phyloP scores from a whole-genome alignment of 2,113 vertebrate genomes.

The Mellivora capensis region DNA sequence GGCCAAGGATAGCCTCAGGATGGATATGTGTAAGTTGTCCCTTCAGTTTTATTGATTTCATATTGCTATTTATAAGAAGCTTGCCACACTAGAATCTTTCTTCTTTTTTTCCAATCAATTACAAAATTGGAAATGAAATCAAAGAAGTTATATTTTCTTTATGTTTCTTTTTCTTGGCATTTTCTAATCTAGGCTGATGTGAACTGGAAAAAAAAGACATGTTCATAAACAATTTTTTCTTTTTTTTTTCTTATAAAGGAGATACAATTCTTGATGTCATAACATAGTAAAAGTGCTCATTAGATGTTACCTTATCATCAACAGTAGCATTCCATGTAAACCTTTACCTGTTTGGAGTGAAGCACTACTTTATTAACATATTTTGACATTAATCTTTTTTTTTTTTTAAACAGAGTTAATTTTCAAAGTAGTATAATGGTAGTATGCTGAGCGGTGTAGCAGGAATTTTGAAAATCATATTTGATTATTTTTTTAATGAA shows the following conservation, averaged over 20 bases:
- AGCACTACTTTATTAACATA: not conserved
- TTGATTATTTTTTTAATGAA: not conserved
- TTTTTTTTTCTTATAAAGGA: not conserved
- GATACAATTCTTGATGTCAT: not conserved
- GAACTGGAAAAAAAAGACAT: not conserved
- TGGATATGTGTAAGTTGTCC: not conserved
- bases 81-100: not conserved
- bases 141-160: not conserved
- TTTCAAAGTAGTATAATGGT: not conserved
- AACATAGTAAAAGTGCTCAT: not conserved
- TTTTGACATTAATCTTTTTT: not conserved
- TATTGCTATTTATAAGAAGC: not conserved
- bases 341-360: not conserved
- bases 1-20: not conserved
- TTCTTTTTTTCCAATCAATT: not conserved
- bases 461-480: not conserved
- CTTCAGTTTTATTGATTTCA: not conserved
- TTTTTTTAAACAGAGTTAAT: not conserved
- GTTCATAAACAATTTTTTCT: not conserved
- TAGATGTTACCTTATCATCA: not conserved
- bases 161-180: constrained; percentile 19
- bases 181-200: not conserved
- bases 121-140: constrained; percentile 19
- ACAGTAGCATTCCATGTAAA: not conserved
- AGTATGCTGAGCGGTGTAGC: not conserved